Conservation (phyloP, 2,888 invertebrate species). For the Buathra laborator region DNA sequence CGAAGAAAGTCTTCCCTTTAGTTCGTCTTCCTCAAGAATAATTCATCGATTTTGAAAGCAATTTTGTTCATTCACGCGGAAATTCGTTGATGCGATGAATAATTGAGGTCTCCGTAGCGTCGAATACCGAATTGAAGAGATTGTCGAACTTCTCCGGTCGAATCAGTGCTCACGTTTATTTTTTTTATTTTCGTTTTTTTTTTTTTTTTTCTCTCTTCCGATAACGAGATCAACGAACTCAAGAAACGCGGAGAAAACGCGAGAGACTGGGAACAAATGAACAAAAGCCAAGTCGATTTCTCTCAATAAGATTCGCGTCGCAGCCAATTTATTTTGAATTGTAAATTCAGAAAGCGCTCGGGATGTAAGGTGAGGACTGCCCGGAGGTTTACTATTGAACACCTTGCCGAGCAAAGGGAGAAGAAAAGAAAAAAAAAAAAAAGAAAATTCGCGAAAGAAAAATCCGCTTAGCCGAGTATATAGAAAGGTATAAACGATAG, state of each 20-base stretch:
- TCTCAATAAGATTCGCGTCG: slow-evolving; percentile 48
- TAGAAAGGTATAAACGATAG: slow-evolving; percentile 22
- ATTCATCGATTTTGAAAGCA: background rate
- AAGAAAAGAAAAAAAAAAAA: background rate
- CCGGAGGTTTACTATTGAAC: background rate
- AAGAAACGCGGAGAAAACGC: background rate
- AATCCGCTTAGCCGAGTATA: slow-evolving; percentile 16
- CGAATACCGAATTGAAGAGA: background rate
- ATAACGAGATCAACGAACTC: background rate
- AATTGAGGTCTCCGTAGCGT: background rate
- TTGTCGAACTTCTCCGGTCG: background rate
- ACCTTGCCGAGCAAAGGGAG: background rate
- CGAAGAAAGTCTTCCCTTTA: background rate
- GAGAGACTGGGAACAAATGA: background rate
- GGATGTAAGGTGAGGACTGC: background rate
- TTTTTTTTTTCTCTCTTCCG: background rate
- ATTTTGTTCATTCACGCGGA: background rate
- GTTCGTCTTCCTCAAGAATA: background rate
- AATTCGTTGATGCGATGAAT: slow-evolving; percentile 11
- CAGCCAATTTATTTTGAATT: slow-evolving; percentile 53
- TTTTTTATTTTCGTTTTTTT: background rate
- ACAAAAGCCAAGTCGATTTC: slow-evolving; percentile 32
- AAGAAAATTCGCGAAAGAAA: background rate
- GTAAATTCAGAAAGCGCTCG: slow-evolving; percentile 31
- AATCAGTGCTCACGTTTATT: background rate